These are phyloP conservation scores for Ophion ellenae DNA, from an alignment of 2,888 invertebrate species.

Conservation along the genomic window DNA sequence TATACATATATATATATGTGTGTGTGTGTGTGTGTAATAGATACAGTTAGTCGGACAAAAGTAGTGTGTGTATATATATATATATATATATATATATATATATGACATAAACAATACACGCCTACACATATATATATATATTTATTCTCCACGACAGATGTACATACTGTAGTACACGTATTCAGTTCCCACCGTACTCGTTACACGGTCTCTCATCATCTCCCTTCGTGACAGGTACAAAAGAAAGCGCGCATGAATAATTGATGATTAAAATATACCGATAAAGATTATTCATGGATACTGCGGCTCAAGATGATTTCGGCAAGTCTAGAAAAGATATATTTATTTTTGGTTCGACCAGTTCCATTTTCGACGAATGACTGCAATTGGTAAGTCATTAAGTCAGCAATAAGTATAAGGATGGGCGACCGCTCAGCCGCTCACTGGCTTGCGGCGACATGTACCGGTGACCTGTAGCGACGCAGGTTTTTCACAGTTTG, in stretches of 20 bases:
- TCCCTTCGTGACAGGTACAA: conserved; percentile 23
- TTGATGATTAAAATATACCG: conserved; percentile 21
- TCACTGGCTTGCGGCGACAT: no score
- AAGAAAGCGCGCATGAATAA: conserved; percentile 33
- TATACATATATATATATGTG: background rate
- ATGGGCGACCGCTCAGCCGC: no score
- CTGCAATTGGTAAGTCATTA: no score
- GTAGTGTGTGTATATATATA: no score
- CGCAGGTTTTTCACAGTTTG: no score
- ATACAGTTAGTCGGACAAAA: no score
- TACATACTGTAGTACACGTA: conserved; percentile 7
- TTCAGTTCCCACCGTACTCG: conserved; percentile 59
- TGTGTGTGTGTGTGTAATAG: background rate
- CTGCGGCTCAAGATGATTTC: background rate
- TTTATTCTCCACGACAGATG: no score
- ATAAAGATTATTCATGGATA: conserved; percentile 18
- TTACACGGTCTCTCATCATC: conserved; percentile 40
- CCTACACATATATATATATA: no score
- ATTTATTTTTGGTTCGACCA: background rate
- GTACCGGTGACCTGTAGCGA: no score
- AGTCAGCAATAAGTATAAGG: no score
- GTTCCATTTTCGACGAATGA: background rate
- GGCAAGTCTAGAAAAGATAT: background rate
- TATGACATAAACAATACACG: background rate
- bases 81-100: background rate